phyloP scores from a whole-genome alignment of 2,888 invertebrate species.

The Tuta absoluta region DNA sequence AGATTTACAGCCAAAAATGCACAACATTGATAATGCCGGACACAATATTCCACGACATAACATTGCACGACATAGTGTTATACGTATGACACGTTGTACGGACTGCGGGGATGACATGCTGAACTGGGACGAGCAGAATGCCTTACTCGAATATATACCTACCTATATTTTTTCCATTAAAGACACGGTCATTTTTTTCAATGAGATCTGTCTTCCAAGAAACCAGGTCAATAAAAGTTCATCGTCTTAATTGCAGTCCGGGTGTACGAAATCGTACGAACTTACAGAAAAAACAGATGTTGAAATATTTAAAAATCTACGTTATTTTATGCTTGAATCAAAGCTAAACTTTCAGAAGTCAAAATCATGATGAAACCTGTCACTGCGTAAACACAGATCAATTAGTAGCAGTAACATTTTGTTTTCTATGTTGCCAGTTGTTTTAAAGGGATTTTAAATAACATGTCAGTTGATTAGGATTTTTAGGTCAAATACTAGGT shows the following conservation, averaged over 20 bases:
- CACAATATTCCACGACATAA: too few relatives aligned
- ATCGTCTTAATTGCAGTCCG: conserved; percentile 37
- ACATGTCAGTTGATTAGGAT: neutral
- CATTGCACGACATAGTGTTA: too few relatives aligned
- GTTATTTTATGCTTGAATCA: conserved; percentile 7
- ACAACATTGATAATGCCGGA: too few relatives aligned
- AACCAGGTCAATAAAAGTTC: too few relatives aligned
- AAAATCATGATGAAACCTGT: neutral
- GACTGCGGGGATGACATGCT: too few relatives aligned
- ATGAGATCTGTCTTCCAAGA: too few relatives aligned
- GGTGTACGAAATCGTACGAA: conserved; percentile 34
- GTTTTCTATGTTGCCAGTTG: neutral
- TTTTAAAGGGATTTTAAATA: neutral
- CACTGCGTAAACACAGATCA: conserved; percentile 7
- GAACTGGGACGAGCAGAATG: too few relatives aligned
- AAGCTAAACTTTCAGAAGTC: neutral
- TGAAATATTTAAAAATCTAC: conserved; percentile 18
- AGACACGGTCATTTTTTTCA: too few relatives aligned
- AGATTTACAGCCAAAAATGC: conserved; percentile 50
- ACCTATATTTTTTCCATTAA: too few relatives aligned
- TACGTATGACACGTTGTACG: too few relatives aligned
- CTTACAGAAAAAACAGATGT: neutral
- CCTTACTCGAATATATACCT: too few relatives aligned
- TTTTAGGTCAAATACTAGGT: neutral
- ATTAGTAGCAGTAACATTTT: conserved; percentile 2